These are phyloP conservation scores for Drosophila nebulosa DNA, from an alignment of 1,140 invertebrate genomes.

Conservation along the genomic window DNA sequence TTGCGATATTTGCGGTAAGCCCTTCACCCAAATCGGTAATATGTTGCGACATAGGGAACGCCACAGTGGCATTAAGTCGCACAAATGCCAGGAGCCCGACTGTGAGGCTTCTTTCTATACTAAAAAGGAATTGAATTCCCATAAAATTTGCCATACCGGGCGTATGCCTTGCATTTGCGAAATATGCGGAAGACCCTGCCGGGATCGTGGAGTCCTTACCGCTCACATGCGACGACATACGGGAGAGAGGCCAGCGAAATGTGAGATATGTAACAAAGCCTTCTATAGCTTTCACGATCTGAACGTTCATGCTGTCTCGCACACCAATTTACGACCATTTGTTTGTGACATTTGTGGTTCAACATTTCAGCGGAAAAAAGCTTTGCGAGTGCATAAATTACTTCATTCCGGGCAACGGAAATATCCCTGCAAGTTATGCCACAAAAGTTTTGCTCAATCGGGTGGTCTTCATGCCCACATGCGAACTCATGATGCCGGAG, in stretches of 20 bases:
- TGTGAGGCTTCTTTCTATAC: constrained; percentile 70
- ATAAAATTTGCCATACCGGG: constrained; percentile 69
- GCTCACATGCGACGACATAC: constrained; percentile 87
- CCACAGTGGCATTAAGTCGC: constrained; percentile 71
- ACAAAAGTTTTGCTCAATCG: constrained; percentile 83
- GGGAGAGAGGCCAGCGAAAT: constrained; percentile 89
- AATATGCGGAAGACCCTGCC: constrained; percentile 64
- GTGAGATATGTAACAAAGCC: constrained; percentile 80
- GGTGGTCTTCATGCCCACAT: constrained; percentile 83
- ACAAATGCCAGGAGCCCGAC: constrained; percentile 54
- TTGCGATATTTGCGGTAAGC: constrained; percentile 73
- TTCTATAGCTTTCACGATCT: constrained; percentile 73
- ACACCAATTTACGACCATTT: constrained; percentile 82
- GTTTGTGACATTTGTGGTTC: constrained; percentile 82
- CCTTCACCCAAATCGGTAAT: constrained; percentile 69
- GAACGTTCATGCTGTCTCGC: constrained; percentile 80
- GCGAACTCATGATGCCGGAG: constrained; percentile 79
- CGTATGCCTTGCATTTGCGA: constrained; percentile 73
- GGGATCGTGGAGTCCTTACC: constrained; percentile 82
- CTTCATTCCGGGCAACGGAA: constrained; percentile 82
- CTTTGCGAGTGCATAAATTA: constrained; percentile 69
- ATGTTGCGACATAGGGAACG: constrained; percentile 71
- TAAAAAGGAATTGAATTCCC: constrained; percentile 66
- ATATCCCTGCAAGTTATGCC: constrained; percentile 83
- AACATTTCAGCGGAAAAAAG: constrained; percentile 72